phyloP scores from a whole-genome alignment of 92 coral and sea anemone species.

The Epizoanthus fatuus region DNA sequence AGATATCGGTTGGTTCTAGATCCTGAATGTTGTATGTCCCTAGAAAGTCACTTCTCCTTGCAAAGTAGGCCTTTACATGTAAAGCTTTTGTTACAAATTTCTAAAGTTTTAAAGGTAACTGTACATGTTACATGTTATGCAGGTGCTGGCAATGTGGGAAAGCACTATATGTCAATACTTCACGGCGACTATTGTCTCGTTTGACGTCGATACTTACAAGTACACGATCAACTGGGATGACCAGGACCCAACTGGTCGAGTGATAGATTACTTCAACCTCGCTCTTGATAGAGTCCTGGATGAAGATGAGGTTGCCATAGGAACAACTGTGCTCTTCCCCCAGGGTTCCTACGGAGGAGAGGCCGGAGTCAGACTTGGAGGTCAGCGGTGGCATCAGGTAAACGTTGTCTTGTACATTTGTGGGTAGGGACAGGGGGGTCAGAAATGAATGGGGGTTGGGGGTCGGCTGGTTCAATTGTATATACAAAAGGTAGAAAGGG shows the following conservation, averaged over 20 bases:
- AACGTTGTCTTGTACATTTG: too few relatives aligned
- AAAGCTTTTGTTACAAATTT: too few relatives aligned
- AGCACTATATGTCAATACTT: conserved; percentile 91
- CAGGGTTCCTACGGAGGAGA: conserved; percentile 87
- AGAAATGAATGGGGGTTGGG: too few relatives aligned
- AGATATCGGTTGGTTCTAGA: too few relatives aligned
- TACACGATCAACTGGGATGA: conserved; percentile 96
- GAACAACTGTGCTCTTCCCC: conserved; percentile 92
- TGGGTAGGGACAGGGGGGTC: too few relatives aligned
- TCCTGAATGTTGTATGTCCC: too few relatives aligned
- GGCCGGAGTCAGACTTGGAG: conserved; percentile 93
- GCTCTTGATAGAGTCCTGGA: conserved; percentile 94
- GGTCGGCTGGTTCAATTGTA: too few relatives aligned
- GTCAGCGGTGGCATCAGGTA: conserved; percentile 92
- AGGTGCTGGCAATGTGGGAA: conserved; percentile 93
- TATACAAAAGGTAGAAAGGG: too few relatives aligned
- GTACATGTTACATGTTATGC: too few relatives aligned
- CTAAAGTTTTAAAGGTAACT: too few relatives aligned
- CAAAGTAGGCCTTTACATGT: too few relatives aligned
- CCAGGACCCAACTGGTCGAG: conserved; percentile 91
- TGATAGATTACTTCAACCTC: conserved; percentile 85
- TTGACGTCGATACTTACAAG: conserved; percentile 64
- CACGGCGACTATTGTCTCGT: conserved; percentile 89
- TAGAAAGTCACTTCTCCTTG: too few relatives aligned
- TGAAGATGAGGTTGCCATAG: conserved; percentile 89